Conservation (phyloP, 2,888 invertebrate genomes). For the Abrostola triplasia region DNA sequence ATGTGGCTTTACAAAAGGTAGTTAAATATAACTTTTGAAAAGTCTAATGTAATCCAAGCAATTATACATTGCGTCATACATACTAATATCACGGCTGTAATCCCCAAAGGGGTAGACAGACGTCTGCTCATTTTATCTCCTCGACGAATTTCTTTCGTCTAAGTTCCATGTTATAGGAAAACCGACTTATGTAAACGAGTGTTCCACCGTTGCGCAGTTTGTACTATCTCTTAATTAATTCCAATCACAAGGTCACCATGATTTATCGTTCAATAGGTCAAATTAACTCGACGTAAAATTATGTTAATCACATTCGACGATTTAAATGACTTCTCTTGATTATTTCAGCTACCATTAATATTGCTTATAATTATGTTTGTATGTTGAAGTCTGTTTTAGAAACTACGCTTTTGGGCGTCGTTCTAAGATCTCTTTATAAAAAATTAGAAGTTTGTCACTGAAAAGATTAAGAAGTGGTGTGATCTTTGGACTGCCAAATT, state of each 20-base stretch:
- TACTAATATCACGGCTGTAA: too few species aligned
- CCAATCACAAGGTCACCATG: conserved; percentile 40
- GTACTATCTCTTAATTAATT: conserved; percentile 21
- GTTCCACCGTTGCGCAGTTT: background rate
- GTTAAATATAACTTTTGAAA: too few species aligned
- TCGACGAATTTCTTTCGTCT: too few species aligned
- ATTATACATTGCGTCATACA: too few species aligned
- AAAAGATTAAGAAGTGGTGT: too few species aligned
- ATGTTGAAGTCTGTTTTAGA: background rate
- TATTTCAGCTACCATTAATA: background rate
- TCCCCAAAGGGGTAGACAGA: too few species aligned
- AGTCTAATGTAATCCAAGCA: too few species aligned
- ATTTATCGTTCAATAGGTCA: conserved; percentile 32
- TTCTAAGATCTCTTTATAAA: background rate
- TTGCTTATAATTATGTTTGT: background rate
- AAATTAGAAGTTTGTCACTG: too few species aligned
- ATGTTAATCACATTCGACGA: conserved; percentile 32
- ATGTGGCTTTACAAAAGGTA: too few species aligned
- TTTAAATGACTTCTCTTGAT: conserved; percentile 40
- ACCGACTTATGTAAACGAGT: conserved; percentile 20
- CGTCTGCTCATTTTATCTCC: too few species aligned
- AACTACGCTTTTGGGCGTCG: background rate
- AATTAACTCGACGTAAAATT: conserved; percentile 51
- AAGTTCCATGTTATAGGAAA: background rate
- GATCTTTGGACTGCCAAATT: too few species aligned